These are phyloP conservation scores for Silurus meridionalis DNA, from an alignment of 2,113 vertebrate genomes.

Conservation along the genomic window DNA sequence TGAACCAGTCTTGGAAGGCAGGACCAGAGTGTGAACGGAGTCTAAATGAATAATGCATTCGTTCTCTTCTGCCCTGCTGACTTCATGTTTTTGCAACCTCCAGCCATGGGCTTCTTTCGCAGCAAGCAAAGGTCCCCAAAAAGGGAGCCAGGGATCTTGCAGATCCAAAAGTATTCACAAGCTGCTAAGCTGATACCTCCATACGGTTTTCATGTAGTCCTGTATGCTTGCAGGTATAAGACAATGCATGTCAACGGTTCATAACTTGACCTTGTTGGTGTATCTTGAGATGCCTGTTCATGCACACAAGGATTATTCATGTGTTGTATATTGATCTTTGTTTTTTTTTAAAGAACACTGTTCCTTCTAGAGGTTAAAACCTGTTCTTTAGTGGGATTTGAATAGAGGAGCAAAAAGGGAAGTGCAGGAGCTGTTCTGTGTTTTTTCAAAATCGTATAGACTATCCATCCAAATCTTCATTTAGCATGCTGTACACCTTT, in stretches of 20 bases:
- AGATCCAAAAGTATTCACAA: not conserved
- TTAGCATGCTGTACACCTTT: not conserved
- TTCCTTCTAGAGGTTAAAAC: not conserved
- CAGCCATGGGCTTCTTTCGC: not conserved
- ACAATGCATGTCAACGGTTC: not conserved
- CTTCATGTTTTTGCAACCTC: not conserved
- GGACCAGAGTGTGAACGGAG: not conserved
- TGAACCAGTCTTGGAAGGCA: not conserved
- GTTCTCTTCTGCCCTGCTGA: not conserved
- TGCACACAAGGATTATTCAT: not conserved
- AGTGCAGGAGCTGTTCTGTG: not conserved
- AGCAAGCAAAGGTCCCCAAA: not conserved
- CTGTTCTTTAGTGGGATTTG: not conserved
- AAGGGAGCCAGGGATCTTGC: not conserved
- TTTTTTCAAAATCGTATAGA: not conserved
- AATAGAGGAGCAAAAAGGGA: not conserved
- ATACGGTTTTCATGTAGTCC: not conserved
- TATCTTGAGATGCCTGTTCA: not conserved
- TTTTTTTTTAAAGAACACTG: not conserved
- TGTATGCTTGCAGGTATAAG: not conserved
- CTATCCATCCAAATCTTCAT: not conserved
- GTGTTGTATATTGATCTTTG: not conserved
- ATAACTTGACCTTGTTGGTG: not conserved
- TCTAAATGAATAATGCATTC: not conserved
- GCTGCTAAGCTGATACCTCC: not conserved